Evolutionary conservation across 2,113 vertebrate genomes (phyloP).

Genomic region (Lathamus discolor): DNA sequence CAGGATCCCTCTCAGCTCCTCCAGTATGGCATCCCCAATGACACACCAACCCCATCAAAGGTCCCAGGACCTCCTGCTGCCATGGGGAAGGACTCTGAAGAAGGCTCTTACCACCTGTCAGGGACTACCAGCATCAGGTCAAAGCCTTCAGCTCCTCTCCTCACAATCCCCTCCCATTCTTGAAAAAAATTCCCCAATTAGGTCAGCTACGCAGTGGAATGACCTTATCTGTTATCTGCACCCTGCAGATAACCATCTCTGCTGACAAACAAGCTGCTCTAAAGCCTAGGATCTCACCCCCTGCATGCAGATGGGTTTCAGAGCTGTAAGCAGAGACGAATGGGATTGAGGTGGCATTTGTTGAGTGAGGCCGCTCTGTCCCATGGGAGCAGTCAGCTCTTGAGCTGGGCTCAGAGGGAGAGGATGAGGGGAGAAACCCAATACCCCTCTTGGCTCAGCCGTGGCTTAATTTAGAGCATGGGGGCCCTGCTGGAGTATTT

Average conservation of each 20-base stretch:
- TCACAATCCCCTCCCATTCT: not conserved
- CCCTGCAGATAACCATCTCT: not conserved
- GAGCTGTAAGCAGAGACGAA: conserved; percentile 2
- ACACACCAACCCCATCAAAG: not conserved
- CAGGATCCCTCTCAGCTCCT: not conserved
- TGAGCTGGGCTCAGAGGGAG: not conserved
- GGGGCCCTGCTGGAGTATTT: not conserved
- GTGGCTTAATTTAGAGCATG: conserved; percentile 57
- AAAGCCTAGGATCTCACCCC: not conserved
- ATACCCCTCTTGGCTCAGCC: not conserved
- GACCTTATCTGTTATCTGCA: too few relatives aligned
- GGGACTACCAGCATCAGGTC: not conserved
- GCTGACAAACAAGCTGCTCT: not conserved
- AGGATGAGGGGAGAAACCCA: conserved; percentile 35
- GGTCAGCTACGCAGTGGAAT: fast-evolving
- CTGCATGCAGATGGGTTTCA: not conserved
- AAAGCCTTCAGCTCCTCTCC: not conserved
- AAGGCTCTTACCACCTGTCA: not conserved
- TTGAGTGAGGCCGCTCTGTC: not conserved
- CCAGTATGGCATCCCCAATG: fast-evolving
- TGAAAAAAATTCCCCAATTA: fast-evolving
- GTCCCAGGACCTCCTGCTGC: not conserved
- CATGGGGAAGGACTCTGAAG: not conserved
- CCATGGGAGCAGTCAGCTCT: not conserved
- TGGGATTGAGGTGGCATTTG: conserved; percentile 24